phyloP scores from a whole-genome alignment of 2,113 vertebrate species.

The Anhinga anhinga region DNA sequence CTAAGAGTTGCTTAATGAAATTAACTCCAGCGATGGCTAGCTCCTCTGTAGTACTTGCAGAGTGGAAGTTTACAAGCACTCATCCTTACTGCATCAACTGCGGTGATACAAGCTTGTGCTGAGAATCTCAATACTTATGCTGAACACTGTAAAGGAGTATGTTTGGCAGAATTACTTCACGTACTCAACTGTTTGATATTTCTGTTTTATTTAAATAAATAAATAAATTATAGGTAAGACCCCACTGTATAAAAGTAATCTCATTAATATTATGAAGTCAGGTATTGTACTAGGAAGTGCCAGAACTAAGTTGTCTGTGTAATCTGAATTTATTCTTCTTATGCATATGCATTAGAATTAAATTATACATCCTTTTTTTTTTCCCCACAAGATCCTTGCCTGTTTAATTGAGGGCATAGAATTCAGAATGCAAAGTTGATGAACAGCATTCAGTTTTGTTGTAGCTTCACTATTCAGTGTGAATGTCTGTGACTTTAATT shows the following conservation, averaged over 20 bases:
- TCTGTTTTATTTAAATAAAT: background rate
- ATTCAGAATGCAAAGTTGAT: background rate
- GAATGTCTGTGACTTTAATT: background rate
- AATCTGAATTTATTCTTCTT: background rate
- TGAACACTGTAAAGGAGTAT: background rate
- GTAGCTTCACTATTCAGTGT: background rate
- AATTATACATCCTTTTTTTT: accelerated
- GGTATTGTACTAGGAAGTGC: background rate
- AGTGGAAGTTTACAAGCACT: background rate
- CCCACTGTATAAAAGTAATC: background rate
- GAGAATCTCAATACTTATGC: background rate
- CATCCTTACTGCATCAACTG: background rate
- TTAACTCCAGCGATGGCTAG: background rate
- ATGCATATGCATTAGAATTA: background rate
- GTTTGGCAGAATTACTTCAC: background rate
- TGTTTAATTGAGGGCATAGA: background rate
- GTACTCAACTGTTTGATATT: background rate
- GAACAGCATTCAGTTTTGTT: background rate
- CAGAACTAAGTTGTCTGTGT: background rate
- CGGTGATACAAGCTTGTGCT: background rate
- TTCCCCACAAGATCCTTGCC: background rate
- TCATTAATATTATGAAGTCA: background rate
- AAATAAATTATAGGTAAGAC: background rate
- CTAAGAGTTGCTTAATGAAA: background rate
- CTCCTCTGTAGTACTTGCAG: background rate